Conservation (phyloP, 2,797 vertebrate genomes). For the Enteromius fasciolatus region DNA sequence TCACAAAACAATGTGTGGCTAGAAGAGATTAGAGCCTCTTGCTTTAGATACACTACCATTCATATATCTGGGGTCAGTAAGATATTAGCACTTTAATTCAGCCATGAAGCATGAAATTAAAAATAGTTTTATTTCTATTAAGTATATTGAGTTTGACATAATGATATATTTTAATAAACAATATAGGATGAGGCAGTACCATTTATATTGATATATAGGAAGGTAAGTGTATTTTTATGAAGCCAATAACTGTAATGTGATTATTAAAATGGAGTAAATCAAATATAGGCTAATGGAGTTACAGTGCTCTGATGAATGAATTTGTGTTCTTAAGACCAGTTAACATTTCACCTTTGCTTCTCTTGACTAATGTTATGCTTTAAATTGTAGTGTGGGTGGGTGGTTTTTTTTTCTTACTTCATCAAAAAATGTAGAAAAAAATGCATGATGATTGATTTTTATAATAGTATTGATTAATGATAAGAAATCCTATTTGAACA, state of each 20-base stretch:
- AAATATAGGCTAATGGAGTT: not conserved
- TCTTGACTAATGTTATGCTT: not conserved
- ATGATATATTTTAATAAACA: not conserved
- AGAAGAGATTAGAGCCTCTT: not conserved
- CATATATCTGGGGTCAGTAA: not conserved
- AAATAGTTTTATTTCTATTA: not conserved
- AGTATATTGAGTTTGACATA: not conserved
- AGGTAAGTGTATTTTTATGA: not conserved
- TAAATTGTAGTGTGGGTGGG: not conserved
- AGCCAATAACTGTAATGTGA: not conserved
- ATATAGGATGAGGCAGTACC: not conserved
- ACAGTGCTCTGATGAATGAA: not conserved
- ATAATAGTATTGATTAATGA: not conserved
- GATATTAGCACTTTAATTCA: constrained; percentile 7
- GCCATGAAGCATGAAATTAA: constrained; percentile 14
- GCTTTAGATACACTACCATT: not conserved
- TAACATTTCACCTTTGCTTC: not conserved
- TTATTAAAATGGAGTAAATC: not conserved
- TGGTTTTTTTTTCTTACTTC: not conserved
- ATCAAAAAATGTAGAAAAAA: too few species aligned
- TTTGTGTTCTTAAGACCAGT: not conserved
- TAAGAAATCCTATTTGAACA: not conserved
- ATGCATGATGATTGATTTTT: not conserved
- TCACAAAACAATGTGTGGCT: constrained; percentile 9
- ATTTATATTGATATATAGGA: not conserved